Percentiles rank a stretch among this genome's conserved stretches.
These are phyloP conservation scores for Todiramphus chloris DNA, from an alignment of 2,113 vertebrate genomes.

Conservation along the genomic window DNA sequence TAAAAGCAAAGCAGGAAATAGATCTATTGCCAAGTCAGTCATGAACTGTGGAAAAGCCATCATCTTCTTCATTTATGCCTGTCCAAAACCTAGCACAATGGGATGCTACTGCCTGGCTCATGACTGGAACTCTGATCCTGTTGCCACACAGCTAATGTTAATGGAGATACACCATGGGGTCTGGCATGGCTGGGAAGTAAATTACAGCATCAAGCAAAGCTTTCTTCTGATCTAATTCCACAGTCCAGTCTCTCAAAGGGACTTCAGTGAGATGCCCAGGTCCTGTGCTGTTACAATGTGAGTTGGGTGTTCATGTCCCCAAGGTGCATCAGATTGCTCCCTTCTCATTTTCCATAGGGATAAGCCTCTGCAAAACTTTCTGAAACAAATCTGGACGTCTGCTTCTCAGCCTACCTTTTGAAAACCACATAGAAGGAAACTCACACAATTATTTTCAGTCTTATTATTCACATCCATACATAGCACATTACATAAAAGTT, in stretches of 20 bases:
- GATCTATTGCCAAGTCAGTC: not conserved
- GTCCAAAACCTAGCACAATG: not conserved
- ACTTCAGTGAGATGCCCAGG: not conserved
- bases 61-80: not conserved
- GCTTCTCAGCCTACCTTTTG: not conserved
- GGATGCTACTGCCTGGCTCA: not conserved
- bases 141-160: not conserved
- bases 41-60: not conserved
- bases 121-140: not conserved
- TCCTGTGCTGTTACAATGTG: rapidly evolving
- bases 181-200: not conserved
- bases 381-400: not conserved
- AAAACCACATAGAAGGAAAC: not conserved
- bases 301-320: not conserved
- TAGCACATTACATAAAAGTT: not conserved
- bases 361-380: not conserved
- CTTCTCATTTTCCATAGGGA: rapidly evolving
- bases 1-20: not conserved
- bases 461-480: not conserved
- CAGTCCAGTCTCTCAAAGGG: not conserved
- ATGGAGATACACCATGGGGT: not conserved
- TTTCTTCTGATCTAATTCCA: not conserved
- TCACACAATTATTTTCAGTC: not conserved
- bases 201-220: not conserved
- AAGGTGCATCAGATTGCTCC: not conserved